Evolutionary conservation across 2,888 invertebrate species (phyloP).

Genomic region (Monochamus alternatus): DNA sequence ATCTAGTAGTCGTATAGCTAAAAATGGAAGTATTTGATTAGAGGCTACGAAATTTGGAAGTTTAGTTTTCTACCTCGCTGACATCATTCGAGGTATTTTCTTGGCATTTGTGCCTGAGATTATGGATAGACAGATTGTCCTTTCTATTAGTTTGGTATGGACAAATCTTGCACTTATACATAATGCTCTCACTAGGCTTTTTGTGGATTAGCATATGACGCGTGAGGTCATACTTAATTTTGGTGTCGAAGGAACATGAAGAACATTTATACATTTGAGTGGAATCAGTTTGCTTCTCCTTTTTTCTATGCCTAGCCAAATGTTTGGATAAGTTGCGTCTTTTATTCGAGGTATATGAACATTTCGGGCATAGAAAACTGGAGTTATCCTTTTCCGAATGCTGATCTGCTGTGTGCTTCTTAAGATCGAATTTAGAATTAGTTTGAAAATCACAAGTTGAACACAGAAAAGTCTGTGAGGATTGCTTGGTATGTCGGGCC

Average conservation of each 20-base stretch:
- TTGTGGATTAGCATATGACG: slow-evolving; percentile 6
- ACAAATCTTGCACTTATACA: slow-evolving; percentile 12
- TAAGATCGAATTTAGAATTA: neutral
- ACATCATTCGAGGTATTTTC: neutral
- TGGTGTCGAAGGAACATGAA: slow-evolving; percentile 1
- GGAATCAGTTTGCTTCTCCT: neutral
- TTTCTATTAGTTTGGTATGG: slow-evolving; percentile 10
- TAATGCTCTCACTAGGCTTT: slow-evolving; percentile 4
- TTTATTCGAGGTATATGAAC: neutral
- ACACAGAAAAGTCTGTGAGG: slow-evolving; percentile 1
- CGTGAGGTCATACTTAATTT: neutral
- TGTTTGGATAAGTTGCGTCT: neutral
- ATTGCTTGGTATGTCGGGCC: slow-evolving; percentile 1
- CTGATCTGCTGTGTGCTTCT: neutral
- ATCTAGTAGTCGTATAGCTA: slow-evolving; percentile 7
- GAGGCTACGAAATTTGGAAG: slow-evolving; percentile 10
- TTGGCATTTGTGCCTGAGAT: slow-evolving; percentile 10
- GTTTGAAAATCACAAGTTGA: slow-evolving; percentile 9
- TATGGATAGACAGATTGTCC: slow-evolving; percentile 9
- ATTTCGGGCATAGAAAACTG: slow-evolving; percentile 1
- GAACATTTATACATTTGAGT: neutral
- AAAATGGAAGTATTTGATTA: slow-evolving; percentile 13
- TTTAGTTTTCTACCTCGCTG: slow-evolving; percentile 8
- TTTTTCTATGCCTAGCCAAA: neutral
- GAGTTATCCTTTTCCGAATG: slow-evolving; percentile 3